Evolutionary conservation across 2,888 invertebrate species (phyloP).

Genomic region (Perdita meconis): DNA sequence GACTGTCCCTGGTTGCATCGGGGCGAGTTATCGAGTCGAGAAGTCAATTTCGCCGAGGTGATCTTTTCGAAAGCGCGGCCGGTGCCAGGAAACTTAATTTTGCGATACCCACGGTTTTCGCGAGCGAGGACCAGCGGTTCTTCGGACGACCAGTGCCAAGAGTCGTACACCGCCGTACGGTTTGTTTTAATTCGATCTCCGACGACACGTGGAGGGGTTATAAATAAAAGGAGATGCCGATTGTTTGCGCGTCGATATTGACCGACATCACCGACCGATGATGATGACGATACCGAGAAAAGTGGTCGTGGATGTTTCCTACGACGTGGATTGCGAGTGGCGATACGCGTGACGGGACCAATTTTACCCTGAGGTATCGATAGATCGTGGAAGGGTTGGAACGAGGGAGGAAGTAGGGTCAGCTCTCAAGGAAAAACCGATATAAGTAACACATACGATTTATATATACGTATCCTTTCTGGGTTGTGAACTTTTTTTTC

Average conservation of each 20-base stretch:
- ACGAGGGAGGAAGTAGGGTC: constrained; percentile 19
- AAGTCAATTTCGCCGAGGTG: constrained; percentile 16
- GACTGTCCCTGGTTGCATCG: background rate
- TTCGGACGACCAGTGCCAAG: constrained; percentile 27
- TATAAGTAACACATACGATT: constrained; percentile 50
- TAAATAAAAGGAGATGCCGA: constrained; percentile 54
- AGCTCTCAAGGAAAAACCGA: constrained; percentile 45
- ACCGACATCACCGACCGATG: background rate
- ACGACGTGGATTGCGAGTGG: background rate
- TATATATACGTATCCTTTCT: constrained; percentile 34
- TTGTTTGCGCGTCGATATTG: constrained; percentile 45
- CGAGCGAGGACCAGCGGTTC: constrained; percentile 2
- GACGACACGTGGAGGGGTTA: constrained; percentile 45
- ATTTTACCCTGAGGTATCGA: background rate
- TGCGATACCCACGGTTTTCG: constrained; percentile 20
- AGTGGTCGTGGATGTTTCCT: constrained; percentile 18
- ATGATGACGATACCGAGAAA: constrained; percentile 12
- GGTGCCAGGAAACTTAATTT: constrained; percentile 39
- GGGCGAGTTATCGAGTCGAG: constrained; percentile 19
- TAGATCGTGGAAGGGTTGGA: constrained; percentile 12
- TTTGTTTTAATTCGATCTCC: constrained; percentile 48
- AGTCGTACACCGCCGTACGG: constrained; percentile 31
- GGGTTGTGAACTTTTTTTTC: constrained; percentile 18
- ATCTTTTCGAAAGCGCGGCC: background rate
- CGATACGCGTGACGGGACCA: background rate